Evolutionary conservation across 2,888 invertebrate species (phyloP), one percentile per base, ranked within the genome.

Genomic region (Crematogaster levior): DNA sequence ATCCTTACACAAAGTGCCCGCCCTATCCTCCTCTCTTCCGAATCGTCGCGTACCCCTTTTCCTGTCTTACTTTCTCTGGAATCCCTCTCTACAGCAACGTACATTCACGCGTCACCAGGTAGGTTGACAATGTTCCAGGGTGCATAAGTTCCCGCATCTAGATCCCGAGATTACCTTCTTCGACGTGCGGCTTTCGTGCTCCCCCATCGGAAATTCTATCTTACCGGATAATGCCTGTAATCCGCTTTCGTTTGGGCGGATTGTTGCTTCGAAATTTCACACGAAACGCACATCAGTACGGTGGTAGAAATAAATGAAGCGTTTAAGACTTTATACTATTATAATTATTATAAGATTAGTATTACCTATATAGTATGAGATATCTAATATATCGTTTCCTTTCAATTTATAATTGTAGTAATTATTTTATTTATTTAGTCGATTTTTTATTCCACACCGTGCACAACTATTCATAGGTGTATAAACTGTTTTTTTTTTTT

Each of bases 181-280:
- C 85, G 72, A 48, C 83, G 83, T 40, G 81, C 83, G 80, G 68
- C 79, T 87, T 86, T 84, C 75, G 80, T 84, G 84, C 88, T 70
- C 80, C 83, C 85, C 89, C 85, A 88, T 89, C 91, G 90, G 91
- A 91, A 91, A 89, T 85, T 90, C 90, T 90, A 91, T 89, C 90
- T 91, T 86, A 89, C 86, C 83, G 88, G 87, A 90, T 89, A 86
- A 87, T 85, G 73, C 86, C 85, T 81, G 75, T 86, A 81, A 88
- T 88, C 88, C 83, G 83, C 88, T 88, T 88, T 88, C 83, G 81
- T 79, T 83, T 61, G 70, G 84, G 51, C 79, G 63, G 66, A 48
- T 79, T 72, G 77, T 68, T 70, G 77, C 66, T 81, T 61, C 46
- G 40, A 56, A 51, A 73, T 75, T 81, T 75, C 86, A 83, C 81